These are phyloP conservation scores for Ptychochromis oligacanthus DNA, from an alignment of 2,113 vertebrate genomes.

Conservation along the genomic window DNA sequence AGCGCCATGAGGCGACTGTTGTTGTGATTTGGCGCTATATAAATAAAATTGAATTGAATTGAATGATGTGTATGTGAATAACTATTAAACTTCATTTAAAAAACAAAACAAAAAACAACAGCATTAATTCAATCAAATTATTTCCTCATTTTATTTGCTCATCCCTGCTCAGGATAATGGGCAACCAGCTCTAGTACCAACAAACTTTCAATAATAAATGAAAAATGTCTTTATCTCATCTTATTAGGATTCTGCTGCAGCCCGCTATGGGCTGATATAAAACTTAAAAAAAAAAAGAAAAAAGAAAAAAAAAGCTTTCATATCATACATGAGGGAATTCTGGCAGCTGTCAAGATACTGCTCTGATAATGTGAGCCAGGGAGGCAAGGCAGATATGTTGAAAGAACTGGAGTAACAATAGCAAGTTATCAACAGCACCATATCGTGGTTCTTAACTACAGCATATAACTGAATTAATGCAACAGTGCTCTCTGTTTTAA, in stretches of 20 bases:
- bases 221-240: conserved; percentile 48
- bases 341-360: conserved; percentile 65
- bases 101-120: background rate
- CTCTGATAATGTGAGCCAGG: conserved; percentile 48
- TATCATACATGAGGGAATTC: conserved; percentile 53
- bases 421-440: conserved; percentile 50
- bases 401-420: conserved; percentile 61
- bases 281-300: conserved; percentile 4
- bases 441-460: conserved; percentile 31
- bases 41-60: too few relatives aligned
- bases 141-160: background rate
- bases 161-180: background rate
- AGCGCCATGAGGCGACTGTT: too few relatives aligned
- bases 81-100: background rate
- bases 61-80: background rate
- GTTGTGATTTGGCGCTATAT: too few relatives aligned
- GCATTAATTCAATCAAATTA: background rate
- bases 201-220: conserved; percentile 33
- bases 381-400: conserved; percentile 57
- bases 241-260: conserved; percentile 50
- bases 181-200: background rate
- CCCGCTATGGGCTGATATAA: conserved; percentile 31
- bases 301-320: conserved; percentile 42
- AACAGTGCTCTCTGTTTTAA: conserved; percentile 16
- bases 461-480: conserved; percentile 29